These are phyloP conservation scores for Bactericera cockerelli DNA, from an alignment of 1,140 invertebrate species.

Conservation along the genomic window DNA sequence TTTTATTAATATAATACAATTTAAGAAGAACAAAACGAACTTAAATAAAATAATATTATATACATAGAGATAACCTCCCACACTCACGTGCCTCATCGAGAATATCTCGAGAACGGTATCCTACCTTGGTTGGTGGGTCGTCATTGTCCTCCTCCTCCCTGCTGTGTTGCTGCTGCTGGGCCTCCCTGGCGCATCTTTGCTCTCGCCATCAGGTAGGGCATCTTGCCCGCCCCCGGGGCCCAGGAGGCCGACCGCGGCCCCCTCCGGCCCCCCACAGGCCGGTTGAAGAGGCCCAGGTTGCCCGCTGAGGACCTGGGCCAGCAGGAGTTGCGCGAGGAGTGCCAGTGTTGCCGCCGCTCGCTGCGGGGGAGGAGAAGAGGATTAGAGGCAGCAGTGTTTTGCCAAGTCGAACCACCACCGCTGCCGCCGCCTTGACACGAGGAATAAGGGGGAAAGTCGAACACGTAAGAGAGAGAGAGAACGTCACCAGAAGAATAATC, in stretches of 20 bases:
- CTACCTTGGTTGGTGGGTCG: neutral
- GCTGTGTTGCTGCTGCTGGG: too few relatives aligned
- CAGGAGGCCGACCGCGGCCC: too few relatives aligned
- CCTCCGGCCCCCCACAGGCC: neutral
- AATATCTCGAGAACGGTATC: too few relatives aligned
- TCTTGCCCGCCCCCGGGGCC: neutral
- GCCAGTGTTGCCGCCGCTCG: neutral
- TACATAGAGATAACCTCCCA: too few relatives aligned
- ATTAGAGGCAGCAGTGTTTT: neutral
- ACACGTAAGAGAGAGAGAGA: too few relatives aligned
- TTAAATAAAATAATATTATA: too few relatives aligned
- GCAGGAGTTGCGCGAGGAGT: neutral
- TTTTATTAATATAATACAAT: too few relatives aligned
- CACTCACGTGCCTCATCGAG: too few relatives aligned
- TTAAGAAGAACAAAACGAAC: too few relatives aligned
- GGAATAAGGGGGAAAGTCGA: too few relatives aligned
- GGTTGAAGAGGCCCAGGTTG: neutral
- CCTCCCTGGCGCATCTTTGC: neutral
- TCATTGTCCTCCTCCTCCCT: conserved; percentile 2
- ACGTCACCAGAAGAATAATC: too few relatives aligned
- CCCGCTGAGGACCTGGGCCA: neutral
- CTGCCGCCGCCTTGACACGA: too few relatives aligned
- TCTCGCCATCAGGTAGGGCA: neutral
- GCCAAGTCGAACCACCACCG: neutral
- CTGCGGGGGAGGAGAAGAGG: neutral